Evolutionary conservation across 2,113 vertebrate species (phyloP).

Genomic region (Odocoileus virginianus): DNA sequence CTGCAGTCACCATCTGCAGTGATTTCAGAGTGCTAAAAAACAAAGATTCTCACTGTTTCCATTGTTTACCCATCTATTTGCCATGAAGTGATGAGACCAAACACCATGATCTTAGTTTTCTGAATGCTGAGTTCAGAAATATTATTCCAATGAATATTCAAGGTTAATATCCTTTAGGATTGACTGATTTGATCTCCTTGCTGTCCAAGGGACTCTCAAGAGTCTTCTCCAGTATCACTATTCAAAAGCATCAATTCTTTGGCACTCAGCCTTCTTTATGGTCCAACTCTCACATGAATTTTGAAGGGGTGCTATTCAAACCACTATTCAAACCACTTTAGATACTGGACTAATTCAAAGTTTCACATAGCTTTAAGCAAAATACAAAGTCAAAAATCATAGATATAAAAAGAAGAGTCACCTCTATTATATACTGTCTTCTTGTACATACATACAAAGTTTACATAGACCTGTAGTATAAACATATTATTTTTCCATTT

Average conservation of each 20-base stretch:
- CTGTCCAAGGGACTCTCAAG: not conserved
- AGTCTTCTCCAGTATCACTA: not conserved
- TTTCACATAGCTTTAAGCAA: not conserved
- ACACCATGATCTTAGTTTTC: not conserved
- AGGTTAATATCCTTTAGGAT: not conserved
- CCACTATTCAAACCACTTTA: not conserved
- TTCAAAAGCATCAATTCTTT: not conserved
- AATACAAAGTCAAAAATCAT: not conserved
- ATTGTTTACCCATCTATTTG: not conserved
- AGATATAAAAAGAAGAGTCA: not conserved
- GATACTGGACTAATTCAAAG: not conserved
- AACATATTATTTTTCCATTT: not conserved
- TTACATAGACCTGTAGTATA: not conserved
- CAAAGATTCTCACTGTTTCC: not conserved
- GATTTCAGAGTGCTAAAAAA: not conserved
- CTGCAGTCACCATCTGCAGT: not conserved
- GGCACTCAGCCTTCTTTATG: not conserved
- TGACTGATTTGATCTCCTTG: not conserved
- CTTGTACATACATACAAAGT: not conserved
- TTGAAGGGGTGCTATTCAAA: not conserved
- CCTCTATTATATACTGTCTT: not conserved
- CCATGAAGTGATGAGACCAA: not conserved
- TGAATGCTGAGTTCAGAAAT: not conserved
- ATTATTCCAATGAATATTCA: not conserved
- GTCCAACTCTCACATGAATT: not conserved